Evolutionary conservation across 2,113 vertebrate genomes (phyloP).

Genomic region (Leptosomus discolor): DNA sequence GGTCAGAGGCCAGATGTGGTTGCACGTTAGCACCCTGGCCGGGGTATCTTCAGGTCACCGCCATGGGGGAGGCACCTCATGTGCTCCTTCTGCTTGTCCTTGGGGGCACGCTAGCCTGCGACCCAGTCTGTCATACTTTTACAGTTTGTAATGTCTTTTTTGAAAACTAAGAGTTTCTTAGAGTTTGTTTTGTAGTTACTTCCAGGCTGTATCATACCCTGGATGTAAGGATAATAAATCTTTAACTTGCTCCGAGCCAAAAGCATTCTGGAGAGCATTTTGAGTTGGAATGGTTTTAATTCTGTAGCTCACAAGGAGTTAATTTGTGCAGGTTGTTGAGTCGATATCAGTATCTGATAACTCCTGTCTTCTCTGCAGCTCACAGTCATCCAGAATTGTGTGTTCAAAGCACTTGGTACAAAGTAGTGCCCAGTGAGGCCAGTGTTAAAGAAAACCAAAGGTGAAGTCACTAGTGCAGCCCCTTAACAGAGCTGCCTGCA

Average conservation of each 20-base stretch:
- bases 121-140: not conserved
- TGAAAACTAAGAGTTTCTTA: not conserved
- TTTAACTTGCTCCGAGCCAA: not conserved
- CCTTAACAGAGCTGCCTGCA: not conserved
- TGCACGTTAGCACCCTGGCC: not conserved
- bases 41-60: not conserved
- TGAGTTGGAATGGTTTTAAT: not conserved
- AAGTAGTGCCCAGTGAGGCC: not conserved
- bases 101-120: fast-evolving
- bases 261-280: not conserved
- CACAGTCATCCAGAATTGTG: not conserved
- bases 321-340: not conserved
- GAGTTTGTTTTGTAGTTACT: not conserved
- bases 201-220: not conserved
- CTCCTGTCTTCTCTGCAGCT: not conserved
- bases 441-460: not conserved
- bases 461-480: not conserved
- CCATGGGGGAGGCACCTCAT: not conserved
- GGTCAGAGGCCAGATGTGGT: not conserved
- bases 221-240: not conserved
- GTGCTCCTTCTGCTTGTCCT: not conserved
- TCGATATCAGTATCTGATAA: not conserved
- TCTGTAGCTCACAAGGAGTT: not conserved
- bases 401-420: not conserved
- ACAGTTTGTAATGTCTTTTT: not conserved